phyloP scores from a whole-genome alignment of 2,113 vertebrate genomes.

The Psittacus erithacus region DNA sequence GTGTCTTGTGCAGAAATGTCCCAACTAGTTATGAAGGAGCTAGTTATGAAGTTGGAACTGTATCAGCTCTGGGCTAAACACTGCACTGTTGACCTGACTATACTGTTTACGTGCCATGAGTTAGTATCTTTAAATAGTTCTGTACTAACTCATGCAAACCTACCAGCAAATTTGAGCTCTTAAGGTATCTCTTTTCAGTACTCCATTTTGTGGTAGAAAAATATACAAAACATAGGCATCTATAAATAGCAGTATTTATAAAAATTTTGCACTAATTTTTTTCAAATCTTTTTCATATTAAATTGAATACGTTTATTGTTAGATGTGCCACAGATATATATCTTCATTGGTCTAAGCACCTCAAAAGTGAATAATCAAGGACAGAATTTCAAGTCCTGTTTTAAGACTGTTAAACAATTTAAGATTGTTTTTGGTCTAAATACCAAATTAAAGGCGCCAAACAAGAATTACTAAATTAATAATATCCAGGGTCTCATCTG shows the following conservation, averaged over 20 bases:
- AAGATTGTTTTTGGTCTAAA: not conserved
- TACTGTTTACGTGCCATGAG: not conserved
- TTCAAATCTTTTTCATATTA: not conserved
- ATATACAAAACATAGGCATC: not conserved
- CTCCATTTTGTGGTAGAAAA: not conserved
- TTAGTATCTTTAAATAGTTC: not conserved
- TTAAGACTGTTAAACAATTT: not conserved
- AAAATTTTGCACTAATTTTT: not conserved
- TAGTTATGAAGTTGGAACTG: not conserved
- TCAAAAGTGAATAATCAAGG: not conserved
- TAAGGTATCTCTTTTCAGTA: not conserved
- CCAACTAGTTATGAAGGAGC: not conserved
- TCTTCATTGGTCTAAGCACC: not conserved
- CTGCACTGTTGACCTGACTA: not conserved
- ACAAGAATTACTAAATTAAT: not conserved
- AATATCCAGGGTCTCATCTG: not conserved
- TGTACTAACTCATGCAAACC: not conserved
- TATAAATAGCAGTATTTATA: not conserved
- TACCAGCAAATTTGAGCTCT: not conserved
- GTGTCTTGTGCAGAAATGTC: not conserved
- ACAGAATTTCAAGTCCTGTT: not conserved
- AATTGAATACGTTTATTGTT: not conserved
- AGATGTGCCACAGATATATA: not conserved
- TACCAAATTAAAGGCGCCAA: not conserved
- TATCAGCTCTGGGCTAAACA: slow-evolving; percentile 7